These are phyloP conservation scores for Trochalopteron elliotii DNA, from an alignment of 2,113 vertebrate genomes.

Conservation along the genomic window DNA sequence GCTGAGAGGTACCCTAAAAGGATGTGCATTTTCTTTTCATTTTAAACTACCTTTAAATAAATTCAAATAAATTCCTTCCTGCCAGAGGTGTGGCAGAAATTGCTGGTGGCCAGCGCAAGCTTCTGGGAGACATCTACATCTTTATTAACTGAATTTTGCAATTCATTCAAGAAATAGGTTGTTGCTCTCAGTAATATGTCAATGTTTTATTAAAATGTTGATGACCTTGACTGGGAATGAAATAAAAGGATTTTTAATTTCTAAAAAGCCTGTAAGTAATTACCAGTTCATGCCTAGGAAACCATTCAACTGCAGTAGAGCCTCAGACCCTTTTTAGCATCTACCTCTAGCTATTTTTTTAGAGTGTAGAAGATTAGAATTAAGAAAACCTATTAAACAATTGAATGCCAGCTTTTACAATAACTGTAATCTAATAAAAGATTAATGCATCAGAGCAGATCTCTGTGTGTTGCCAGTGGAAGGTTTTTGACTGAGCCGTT, in stretches of 20 bases:
- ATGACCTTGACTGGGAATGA: background rate
- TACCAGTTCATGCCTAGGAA: background rate
- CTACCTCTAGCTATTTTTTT: constrained; percentile 45
- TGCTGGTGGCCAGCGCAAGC: background rate
- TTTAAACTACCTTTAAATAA: background rate
- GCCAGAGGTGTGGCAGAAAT: background rate
- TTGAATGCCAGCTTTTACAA: constrained; percentile 38
- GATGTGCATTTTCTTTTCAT: background rate
- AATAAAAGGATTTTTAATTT: background rate
- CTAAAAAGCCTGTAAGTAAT: constrained; percentile 14
- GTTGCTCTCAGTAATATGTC: background rate
- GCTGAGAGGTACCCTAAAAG: background rate
- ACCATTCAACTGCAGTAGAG: background rate
- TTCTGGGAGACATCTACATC: background rate
- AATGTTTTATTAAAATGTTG: background rate
- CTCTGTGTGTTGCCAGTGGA: constrained; percentile 34
- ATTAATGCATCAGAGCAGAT: constrained; percentile 51
- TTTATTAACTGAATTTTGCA: background rate
- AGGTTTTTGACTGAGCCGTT: constrained; percentile 37
- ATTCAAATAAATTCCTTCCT: background rate
- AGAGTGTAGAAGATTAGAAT: constrained; percentile 33
- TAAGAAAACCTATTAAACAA: constrained; percentile 56
- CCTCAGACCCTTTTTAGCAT: constrained; percentile 19
- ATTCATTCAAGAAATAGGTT: background rate
- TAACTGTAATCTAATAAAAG: constrained; percentile 64